Base-by-base conservation (phyloP, 1,140 invertebrate genomes). In the Heliconius hewitsoni region DNA sequence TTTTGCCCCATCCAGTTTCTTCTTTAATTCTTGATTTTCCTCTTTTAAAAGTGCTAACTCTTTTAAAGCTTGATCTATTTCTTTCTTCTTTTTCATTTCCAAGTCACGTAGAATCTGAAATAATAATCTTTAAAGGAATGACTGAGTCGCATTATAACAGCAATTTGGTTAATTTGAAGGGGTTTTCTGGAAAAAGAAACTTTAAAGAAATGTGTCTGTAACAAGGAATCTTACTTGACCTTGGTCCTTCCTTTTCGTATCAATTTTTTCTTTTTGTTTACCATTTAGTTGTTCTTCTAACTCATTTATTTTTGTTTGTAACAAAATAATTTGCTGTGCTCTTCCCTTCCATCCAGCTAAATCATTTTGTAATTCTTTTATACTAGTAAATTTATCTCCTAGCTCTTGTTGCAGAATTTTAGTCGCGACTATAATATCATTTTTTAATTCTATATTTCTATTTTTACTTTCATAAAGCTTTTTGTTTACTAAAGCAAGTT, bases 391-490 rank as follows among this genome's bases (percentile, higher is more conserved):
- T 77, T 95, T 95, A 78, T 97, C 96, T 2, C 97, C 97, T 30
- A 97, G 90, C 88, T 97, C 96, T 84, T 96, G 96, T 78, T 96
- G 96, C 19, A 97, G 80, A 78, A 95, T 95, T 83, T 96, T 96
- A 46, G 96, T 96, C 1, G 96, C 95, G n/a, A 96, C 81, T 82
- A 96, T 95, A 6, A 96, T 92, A 83, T 96, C 96, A 82, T 95
- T 96, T 82, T 96, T 96, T 8, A 96, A 86, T 85, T 96, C 95
- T 8, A 96, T 88, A 87, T 96, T 96, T 82, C 94, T 95, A 89
- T 97, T 97, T 89, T 96, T 96, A 16, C 95, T 95, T 78, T 97
- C 96, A 71, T 95, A 96, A 1, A 97, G 90, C 87, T 97, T 97
- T 77, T 95, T 95, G 81, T 96, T 96, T 2, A 95, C 90, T 55